Evolutionary conservation across 2,113 vertebrate species (phyloP).

Genomic region (Sciurus niger): DNA sequence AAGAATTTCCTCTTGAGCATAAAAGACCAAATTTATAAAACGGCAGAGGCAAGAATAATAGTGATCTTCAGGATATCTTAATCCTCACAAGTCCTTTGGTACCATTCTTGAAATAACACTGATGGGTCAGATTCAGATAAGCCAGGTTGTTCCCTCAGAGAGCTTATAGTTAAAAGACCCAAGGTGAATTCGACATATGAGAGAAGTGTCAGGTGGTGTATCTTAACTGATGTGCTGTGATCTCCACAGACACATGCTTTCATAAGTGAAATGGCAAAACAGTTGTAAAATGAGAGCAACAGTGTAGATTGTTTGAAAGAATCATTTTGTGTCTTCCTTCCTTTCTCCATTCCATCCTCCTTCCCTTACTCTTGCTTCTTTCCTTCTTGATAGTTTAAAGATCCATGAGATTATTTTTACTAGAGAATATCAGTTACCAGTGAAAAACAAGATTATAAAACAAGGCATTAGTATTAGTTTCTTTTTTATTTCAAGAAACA

Average conservation of each 20-base stretch:
- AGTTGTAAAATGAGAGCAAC: not conserved
- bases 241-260: not conserved
- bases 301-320: not conserved
- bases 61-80: not conserved
- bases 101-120: not conserved
- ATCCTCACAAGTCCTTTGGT: constrained; percentile 24
- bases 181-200: not conserved
- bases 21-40: constrained; percentile 33
- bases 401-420: not conserved
- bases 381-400: not conserved
- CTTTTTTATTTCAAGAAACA: not conserved
- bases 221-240: not conserved
- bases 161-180: constrained; percentile 17
- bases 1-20: not conserved
- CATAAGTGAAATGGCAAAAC: not conserved
- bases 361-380: not conserved
- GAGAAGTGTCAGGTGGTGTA: accelerated
- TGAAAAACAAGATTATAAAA: not conserved
- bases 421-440: not conserved
- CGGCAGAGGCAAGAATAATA: not conserved
- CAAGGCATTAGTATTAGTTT: not conserved
- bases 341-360: not conserved
- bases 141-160: not conserved
- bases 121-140: constrained; percentile 18
- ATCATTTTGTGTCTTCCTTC: not conserved